Percentiles rank a stretch among this genome's conserved stretches.
These are phyloP conservation scores for Galerucella pusilla DNA, from an alignment of 2,888 invertebrate genomes.

Conservation along the genomic window DNA sequence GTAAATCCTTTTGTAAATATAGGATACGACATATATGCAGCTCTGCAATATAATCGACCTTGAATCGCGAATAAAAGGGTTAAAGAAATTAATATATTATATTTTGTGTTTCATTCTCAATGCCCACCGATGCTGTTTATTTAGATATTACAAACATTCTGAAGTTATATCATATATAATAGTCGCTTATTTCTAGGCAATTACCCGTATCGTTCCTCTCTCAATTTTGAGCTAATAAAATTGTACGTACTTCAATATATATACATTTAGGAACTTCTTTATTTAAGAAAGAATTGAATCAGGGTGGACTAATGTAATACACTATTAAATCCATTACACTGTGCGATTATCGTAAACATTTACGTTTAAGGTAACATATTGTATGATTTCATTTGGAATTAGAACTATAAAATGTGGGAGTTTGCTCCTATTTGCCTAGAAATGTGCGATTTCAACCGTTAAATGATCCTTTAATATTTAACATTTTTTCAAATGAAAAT, in stretches of 20 bases:
- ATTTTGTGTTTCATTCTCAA: slow-evolving; percentile 29
- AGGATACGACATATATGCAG: slow-evolving; percentile 55
- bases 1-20: slow-evolving; percentile 63
- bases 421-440: slow-evolving; percentile 24
- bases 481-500: slow-evolving; percentile 21
- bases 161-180: slow-evolving; percentile 15
- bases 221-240: slow-evolving; percentile 16
- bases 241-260: slow-evolving; percentile 1
- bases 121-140: slow-evolving; percentile 28
- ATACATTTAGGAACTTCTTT: slow-evolving; percentile 25
- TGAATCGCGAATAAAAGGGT: slow-evolving; percentile 55
- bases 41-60: slow-evolving; percentile 59
- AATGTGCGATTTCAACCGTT: slow-evolving; percentile 16
- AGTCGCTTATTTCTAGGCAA: slow-evolving; percentile 25
- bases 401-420: not conserved
- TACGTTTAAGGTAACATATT: not conserved
- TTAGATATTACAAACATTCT: slow-evolving; percentile 28
- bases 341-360: not conserved
- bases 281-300: slow-evolving; percentile 10
- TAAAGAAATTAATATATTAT: slow-evolving; percentile 35
- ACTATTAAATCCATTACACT: not conserved
- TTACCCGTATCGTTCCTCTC: slow-evolving; percentile 12
- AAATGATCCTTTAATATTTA: slow-evolving; percentile 17
- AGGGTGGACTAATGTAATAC: not conserved
- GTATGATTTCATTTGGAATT: not conserved